Base-by-base conservation (phyloP, 2,113 vertebrate genomes). In the Ageneiosus marmoratus region DNA sequence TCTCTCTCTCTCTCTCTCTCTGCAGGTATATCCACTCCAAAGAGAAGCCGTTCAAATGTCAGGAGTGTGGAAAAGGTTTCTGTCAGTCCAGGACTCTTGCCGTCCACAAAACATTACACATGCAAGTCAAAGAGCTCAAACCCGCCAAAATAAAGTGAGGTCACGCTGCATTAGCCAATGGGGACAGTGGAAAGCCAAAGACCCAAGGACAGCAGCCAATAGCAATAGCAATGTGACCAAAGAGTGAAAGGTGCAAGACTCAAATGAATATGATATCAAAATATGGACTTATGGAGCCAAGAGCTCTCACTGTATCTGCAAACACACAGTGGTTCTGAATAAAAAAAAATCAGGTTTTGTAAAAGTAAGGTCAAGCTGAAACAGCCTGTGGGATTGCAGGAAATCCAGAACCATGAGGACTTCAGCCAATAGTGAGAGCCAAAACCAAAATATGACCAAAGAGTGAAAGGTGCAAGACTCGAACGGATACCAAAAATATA, bases 1-100 rank as follows among this genome's bases (percentile, higher is more conserved):
- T 80, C 69, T 76, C 90, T 84, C 91, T 62, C 32, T 32, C 41
- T 87, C 62, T 41, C 86, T 88, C 85, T 88, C 29, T 69, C 15
- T 85, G 24, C 93, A 99, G 98, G 95, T 99, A 99, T 90, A 99
- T 99, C 87, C 98, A 99, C 89, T 99, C 98, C 91, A 99, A 99
- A 96, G 98, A 99, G 92, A 99, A 99, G 86, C 98, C 98, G 74
- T 99, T 99, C 93, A 99, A 99, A 90, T 99, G 98, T 91, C 98
- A 99, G 91, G 98, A 99, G 91, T 99, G 98, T 0, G 98, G 98
- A 74, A 99, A 99, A 91, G 98, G 98, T 90, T 99, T 99, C 94
- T 99, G 98, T 94, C 98, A 99, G 93, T 99, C 98, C 90, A 93
- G 98, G 93, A 99, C 98, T 87, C 95, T 99, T 90, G 98, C 98